A percentile compares a stretch with the other conserved stretches of the same genome.
Evolutionary conservation across 2,113 vertebrate genomes (phyloP).

Genomic region (Chaenocephalus aceratus): DNA sequence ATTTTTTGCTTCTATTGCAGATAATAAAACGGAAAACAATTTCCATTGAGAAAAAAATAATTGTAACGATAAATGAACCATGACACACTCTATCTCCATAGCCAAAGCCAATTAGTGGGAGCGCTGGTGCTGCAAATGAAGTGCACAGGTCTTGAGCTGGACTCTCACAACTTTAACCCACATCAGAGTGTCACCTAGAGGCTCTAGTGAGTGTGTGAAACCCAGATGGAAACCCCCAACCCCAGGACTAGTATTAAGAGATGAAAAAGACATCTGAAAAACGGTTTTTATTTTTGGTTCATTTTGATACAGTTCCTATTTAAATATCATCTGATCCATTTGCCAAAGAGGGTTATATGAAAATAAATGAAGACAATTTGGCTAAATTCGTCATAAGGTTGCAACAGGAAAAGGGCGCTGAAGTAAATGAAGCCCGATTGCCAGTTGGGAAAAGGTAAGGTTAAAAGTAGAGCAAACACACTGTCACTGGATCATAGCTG

Average conservation of each 20-base stretch:
- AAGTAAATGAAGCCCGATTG: constrained; percentile 21
- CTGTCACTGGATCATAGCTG: constrained; percentile 29
- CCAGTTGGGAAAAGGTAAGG: constrained; percentile 8
- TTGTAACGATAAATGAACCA: constrained; percentile 17
- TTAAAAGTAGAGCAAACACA: constrained; percentile 19
- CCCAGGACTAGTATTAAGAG: neutral
- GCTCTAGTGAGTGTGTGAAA: neutral
- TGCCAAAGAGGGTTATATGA: too few relatives aligned
- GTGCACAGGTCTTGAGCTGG: constrained; percentile 6
- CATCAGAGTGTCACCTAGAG: constrained; percentile 44
- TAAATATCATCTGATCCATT: neutral
- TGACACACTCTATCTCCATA: constrained; percentile 4
- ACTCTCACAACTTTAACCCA: neutral
- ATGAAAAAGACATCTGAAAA: neutral
- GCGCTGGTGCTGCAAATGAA: constrained; percentile 9
- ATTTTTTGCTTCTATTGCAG: neutral
- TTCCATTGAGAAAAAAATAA: constrained; percentile 29
- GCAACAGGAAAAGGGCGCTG: neutral
- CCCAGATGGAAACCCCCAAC: neutral
- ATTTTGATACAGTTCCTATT: neutral
- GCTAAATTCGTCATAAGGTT: neutral
- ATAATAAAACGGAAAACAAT: constrained; percentile 1
- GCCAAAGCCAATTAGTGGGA: constrained; percentile 27
- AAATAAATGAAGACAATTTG: neutral
- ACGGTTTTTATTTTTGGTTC: neutral